A percentile compares a stretch with the other conserved stretches of the same genome.
phyloP scores from a whole-genome alignment of 2,888 invertebrate genomes.

The Tholera decimalis region DNA sequence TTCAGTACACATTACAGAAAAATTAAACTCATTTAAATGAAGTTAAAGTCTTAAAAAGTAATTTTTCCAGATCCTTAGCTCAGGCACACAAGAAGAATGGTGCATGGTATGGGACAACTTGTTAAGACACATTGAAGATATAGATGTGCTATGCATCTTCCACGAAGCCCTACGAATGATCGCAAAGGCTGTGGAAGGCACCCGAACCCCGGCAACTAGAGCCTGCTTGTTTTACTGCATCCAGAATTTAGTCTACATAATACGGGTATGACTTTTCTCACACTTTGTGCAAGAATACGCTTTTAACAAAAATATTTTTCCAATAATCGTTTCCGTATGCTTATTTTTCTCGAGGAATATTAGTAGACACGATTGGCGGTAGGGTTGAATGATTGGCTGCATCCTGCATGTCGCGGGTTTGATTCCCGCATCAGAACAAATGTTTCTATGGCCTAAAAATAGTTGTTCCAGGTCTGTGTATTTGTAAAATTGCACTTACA shows the following conservation, averaged over 20 bases:
- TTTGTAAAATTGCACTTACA: too few species aligned
- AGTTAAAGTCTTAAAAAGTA: too few species aligned
- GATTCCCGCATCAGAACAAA: too few species aligned
- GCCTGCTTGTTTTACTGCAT: conserved; percentile 81
- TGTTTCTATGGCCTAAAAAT: too few species aligned
- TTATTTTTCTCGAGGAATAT: too few species aligned
- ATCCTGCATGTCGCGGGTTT: too few species aligned
- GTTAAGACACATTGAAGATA: conserved; percentile 63
- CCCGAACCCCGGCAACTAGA: conserved; percentile 74
- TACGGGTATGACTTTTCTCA: conserved; percentile 74
- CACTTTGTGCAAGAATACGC: background rate
- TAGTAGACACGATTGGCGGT: too few species aligned
- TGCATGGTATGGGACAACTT: conserved; percentile 80
- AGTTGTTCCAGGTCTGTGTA: too few species aligned
- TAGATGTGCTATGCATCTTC: conserved; percentile 70
- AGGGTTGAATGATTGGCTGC: too few species aligned
- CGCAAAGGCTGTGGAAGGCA: conserved; percentile 70
- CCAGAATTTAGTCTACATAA: conserved; percentile 76
- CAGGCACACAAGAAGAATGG: conserved; percentile 82
- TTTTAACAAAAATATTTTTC: background rate
- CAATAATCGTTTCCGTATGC: background rate
- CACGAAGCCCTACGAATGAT: conserved; percentile 74
- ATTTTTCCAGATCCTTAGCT: conserved; percentile 76
- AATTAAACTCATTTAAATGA: too few species aligned
- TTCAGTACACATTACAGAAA: too few species aligned